Percentiles rank a stretch among this genome's conserved stretches.
phyloP scores from a whole-genome alignment of 2,888 invertebrate genomes.

The Cephonodes hylas region DNA sequence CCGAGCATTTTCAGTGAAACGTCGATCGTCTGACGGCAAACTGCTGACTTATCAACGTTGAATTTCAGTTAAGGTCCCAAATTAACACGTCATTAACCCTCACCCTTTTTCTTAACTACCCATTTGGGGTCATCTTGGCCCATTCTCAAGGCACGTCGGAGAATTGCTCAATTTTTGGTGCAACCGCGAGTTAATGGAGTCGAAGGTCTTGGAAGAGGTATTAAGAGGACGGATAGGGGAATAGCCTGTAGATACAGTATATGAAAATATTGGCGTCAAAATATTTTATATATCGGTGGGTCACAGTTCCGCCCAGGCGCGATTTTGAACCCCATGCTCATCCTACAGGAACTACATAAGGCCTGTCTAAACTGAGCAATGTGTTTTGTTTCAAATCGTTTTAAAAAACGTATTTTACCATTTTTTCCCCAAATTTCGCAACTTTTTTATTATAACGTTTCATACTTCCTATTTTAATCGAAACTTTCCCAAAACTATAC shows the following conservation, averaged over 20 bases:
- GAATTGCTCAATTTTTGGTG: constrained; percentile 29
- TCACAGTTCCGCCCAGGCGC: too few species aligned
- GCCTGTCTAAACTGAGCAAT: too few species aligned
- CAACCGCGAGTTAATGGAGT: constrained; percentile 2
- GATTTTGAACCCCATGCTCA: too few species aligned
- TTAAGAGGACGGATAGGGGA: background rate
- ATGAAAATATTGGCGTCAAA: background rate
- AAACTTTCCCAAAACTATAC: background rate
- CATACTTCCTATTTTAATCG: background rate
- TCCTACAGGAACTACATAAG: too few species aligned
- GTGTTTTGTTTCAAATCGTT: too few species aligned
- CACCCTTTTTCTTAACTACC: constrained; percentile 36
- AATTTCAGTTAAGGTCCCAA: constrained; percentile 36
- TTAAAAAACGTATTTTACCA: too few species aligned
- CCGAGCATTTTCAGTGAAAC: constrained; percentile 1
- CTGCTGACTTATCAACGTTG: constrained; percentile 32
- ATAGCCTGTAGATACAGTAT: background rate
- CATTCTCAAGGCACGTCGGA: constrained; percentile 14
- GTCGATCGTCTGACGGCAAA: constrained; percentile 2
- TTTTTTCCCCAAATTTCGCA: too few species aligned
- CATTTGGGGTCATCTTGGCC: constrained; percentile 36
- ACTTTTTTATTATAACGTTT: too few species aligned
- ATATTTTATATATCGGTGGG: too few species aligned
- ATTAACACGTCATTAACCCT: constrained; percentile 49
- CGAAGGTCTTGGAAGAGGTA: background rate